A percentile compares a stretch with the other conserved stretches of the same genome.
Conservation (phyloP, 2,113 vertebrate species). For the Laticauda laticaudata region DNA sequence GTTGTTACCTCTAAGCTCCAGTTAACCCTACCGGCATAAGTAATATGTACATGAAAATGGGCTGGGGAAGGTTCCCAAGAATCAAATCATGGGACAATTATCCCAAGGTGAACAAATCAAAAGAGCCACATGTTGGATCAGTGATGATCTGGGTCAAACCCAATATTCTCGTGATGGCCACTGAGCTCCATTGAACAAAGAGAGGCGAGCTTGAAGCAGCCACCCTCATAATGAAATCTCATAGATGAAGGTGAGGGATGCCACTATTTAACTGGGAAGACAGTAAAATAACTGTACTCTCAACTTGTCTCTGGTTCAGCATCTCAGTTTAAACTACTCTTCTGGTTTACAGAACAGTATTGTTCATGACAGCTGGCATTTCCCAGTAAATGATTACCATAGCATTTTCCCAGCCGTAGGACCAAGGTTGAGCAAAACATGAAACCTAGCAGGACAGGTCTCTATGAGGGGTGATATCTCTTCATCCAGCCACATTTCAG, state of each 20-base stretch:
- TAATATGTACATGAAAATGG: neutral
- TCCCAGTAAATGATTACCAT: neutral
- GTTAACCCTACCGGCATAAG: neutral
- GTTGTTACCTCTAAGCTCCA: neutral
- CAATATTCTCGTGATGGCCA: neutral
- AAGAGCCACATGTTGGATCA: neutral
- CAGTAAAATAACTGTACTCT: neutral
- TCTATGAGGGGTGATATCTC: neutral
- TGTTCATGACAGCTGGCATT: neutral
- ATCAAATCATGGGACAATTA: neutral
- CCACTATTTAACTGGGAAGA: neutral
- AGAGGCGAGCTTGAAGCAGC: neutral
- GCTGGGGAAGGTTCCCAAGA: neutral
- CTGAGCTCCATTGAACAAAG: neutral
- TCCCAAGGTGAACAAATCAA: neutral
- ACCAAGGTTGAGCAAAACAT: neutral
- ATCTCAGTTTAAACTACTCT: neutral
- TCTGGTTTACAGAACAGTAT: neutral
- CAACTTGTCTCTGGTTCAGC: neutral
- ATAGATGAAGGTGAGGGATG: neutral
- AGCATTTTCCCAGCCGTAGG: neutral
- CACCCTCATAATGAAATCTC: neutral
- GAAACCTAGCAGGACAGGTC: neutral
- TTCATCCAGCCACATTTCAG: neutral
- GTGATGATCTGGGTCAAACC: neutral